Percentiles rank a stretch among this genome's conserved stretches.
Evolutionary conservation across 1,140 invertebrate genomes (phyloP).

Genomic region (Bombyx mandarina): DNA sequence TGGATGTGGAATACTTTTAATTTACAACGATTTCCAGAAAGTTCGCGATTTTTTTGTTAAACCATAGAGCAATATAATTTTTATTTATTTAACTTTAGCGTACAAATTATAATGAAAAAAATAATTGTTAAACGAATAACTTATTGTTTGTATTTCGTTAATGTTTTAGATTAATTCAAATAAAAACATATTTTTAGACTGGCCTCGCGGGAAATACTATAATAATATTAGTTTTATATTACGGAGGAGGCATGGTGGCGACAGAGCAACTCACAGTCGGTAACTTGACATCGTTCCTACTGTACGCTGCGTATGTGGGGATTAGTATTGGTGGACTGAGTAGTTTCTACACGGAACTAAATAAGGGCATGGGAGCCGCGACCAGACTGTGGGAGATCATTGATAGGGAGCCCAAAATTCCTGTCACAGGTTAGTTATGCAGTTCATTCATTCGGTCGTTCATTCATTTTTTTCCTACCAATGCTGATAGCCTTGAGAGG

Average conservation of each 20-base stretch:
- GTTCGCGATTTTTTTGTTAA: too few relatives aligned
- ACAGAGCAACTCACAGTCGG: slow-evolving; percentile 89
- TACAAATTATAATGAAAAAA: too few relatives aligned
- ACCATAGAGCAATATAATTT: too few relatives aligned
- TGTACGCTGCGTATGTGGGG: slow-evolving; percentile 94
- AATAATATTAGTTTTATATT: slow-evolving; percentile 93
- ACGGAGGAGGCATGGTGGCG: slow-evolving; percentile 91
- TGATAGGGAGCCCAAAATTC: slow-evolving; percentile 84
- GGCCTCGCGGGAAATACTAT: slow-evolving; percentile 94
- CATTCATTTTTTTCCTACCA: too few relatives aligned
- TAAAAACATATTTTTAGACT: slow-evolving; percentile 74
- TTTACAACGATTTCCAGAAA: too few relatives aligned
- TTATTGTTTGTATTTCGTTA: too few relatives aligned
- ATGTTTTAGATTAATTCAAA: too few relatives aligned
- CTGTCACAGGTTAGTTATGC: slow-evolving; percentile 72
- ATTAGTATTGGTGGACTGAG: slow-evolving; percentile 89
- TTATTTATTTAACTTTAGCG: too few relatives aligned
- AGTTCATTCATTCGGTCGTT: too few relatives aligned
- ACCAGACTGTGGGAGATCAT: slow-evolving; percentile 91
- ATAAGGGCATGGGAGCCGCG: slow-evolving; percentile 93
- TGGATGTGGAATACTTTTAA: too few relatives aligned
- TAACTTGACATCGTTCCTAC: slow-evolving; percentile 89
- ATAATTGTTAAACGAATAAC: too few relatives aligned
- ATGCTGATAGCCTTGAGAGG: too few relatives aligned
- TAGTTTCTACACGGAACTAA: slow-evolving; percentile 93